Percentiles rank a stretch among this genome's conserved stretches.
Evolutionary conservation across 1,140 invertebrate species (phyloP).

Genomic region (Bombus impatiens): DNA sequence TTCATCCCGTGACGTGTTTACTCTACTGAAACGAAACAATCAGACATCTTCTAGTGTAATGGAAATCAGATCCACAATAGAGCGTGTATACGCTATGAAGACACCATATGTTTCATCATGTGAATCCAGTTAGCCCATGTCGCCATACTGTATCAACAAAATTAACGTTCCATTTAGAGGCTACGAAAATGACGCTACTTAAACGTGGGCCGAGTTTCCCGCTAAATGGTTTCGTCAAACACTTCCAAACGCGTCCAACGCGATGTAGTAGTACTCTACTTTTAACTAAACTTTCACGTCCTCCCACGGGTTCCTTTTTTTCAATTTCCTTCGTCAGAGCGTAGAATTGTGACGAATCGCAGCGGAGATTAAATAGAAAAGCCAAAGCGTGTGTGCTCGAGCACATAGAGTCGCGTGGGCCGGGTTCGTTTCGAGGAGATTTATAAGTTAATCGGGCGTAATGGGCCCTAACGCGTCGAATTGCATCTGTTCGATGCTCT

Average conservation of each 20-base stretch:
- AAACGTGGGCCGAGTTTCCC: slow-evolving; percentile 3
- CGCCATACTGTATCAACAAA: neutral
- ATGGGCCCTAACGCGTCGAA: neutral
- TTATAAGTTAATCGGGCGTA: slow-evolving; percentile 46
- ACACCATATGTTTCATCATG: neutral
- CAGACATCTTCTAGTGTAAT: neutral
- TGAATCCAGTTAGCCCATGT: neutral
- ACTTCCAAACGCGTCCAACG: neutral
- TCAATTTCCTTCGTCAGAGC: neutral
- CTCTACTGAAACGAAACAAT: neutral
- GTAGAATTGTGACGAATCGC: slow-evolving; percentile 26
- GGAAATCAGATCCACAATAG: neutral
- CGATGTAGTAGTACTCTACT: neutral
- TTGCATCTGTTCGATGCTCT: neutral
- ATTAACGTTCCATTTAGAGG: neutral
- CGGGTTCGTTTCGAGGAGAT: slow-evolving; percentile 17
- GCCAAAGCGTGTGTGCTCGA: too few species aligned
- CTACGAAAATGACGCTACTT: neutral
- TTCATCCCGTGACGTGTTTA: neutral
- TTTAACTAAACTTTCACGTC: slow-evolving; percentile 28
- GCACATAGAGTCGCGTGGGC: slow-evolving; percentile 1
- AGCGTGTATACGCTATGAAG: too few species aligned
- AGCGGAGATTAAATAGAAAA: neutral
- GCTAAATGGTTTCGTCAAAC: neutral
- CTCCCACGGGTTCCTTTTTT: neutral